Base-by-base conservation (phyloP, 92 coral and sea anemone genomes). In the Bergia puertoricense region DNA sequence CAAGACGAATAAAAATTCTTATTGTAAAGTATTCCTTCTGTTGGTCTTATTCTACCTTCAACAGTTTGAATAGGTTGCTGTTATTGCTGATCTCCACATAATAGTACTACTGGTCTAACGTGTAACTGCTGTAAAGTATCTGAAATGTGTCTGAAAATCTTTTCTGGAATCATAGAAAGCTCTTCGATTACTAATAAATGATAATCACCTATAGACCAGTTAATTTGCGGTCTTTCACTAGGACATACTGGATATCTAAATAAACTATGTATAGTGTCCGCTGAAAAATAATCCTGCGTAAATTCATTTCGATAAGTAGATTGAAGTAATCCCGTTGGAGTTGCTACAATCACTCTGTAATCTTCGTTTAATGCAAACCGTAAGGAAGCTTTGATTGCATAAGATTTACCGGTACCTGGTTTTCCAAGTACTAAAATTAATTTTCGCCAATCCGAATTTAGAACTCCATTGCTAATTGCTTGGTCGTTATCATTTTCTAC, bases 71-170 rank as follows among this genome's bases (percentile, higher is more conserved):
- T 71, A 13, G 38, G 88, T 44, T 85, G 81, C 10, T 69, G 88
- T 38, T 91, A 91, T 39, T 68, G 75, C 9, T 23, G 75, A 13
- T 91, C 91, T 0, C 89, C 84, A 46, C 91, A 88, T 44, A 88
- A 2, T 1, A 91, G 9, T 5, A 83, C 82, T 85, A 73, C 42
- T 2, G 30, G 77, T 10, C 0, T 89, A 82, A 84, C 30, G 30
- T 30, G 30, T 30, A 30, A 30, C 30, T 30, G 30, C 30, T 30
- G 30, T 30, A 30, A 30, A 30, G 30, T 30, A 30, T 30, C 30
- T 30, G 30, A 30, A 30, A 30, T 30, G 30, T 30, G 30, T 30
- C 30, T 30, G 30, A 30, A 30, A 30, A 30, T 30, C 30, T 30
- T 30, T 30, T 30, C 30, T 30, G 30, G 30, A 30, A 30, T 30